Evolutionary conservation across 2,888 invertebrate genomes (phyloP).

Genomic region (Timandra comae): DNA sequence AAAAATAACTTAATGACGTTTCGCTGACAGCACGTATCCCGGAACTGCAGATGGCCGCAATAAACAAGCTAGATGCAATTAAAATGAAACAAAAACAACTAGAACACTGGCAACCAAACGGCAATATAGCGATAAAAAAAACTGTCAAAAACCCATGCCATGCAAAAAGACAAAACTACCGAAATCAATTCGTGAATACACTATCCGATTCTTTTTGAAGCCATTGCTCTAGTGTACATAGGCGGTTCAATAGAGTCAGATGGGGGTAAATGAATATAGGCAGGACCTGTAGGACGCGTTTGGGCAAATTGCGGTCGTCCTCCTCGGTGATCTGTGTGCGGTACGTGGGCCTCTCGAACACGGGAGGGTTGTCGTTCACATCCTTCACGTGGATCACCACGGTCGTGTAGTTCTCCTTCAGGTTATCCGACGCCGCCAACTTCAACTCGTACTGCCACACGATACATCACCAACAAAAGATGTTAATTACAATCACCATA

Average conservation of each 20-base stretch:
- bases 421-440: conserved; percentile 95
- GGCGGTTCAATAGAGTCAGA: conserved; percentile 41
- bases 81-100: conserved; percentile 42
- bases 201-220: conserved; percentile 48
- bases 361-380: conserved; percentile 98
- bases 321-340: conserved; percentile 97
- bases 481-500: conserved; percentile 13
- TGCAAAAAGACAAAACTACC: conserved; percentile 47
- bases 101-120: conserved; percentile 50
- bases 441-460: conserved; percentile 90
- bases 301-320: conserved; percentile 95
- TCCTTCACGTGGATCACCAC: conserved; percentile 98
- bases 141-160: conserved; percentile 61
- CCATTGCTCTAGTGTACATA: conserved; percentile 14
- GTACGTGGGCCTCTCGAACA: conserved; percentile 96
- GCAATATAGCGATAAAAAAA: conserved; percentile 37
- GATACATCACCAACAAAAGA: conserved; percentile 18
- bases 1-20: conserved; percentile 14
- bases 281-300: conserved; percentile 91
- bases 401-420: conserved; percentile 97
- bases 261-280: conserved; percentile 76
- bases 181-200: conserved; percentile 32
- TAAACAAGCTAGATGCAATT: conserved; percentile 43
- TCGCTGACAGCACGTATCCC: conserved; percentile 24
- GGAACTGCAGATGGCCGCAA: conserved; percentile 36